Evolutionary conservation across 2,797 vertebrate species (phyloP), one percentile per base, ranked within the genome.

Genomic region (Takifugu ocellatus): DNA sequence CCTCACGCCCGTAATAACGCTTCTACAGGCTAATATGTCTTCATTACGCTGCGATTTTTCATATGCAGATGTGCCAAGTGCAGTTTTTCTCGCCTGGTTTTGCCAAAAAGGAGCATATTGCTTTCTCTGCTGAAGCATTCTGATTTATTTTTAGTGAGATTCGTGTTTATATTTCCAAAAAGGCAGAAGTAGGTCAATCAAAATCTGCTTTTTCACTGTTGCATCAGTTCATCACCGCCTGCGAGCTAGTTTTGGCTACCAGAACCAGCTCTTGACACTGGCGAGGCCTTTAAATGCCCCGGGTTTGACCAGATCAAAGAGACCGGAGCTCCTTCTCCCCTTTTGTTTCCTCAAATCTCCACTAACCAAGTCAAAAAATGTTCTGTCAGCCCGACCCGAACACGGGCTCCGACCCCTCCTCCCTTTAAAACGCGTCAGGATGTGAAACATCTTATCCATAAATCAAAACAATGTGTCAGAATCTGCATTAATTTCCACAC

Each of bases 11-110:
- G 31, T 52, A 71, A 76, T 68, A 78, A 78, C 61, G 62, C 75
- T 85, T 79, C 69, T 65, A 44, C 59, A 52, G 67, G 49, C 25
- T 79, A 82, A 86, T 85, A 80, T 54, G 68, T 84, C 82, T 84
- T 84, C 80, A 84, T 88, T 81, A 82, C 65, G 25, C 56, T 63
- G 68, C 66, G 66, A 67, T 73, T 73, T 72, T 70, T 80, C 70
- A 75, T 56, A 60, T 70, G 68, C 61, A 68, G 55, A 68, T 75
- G 59, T 74, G 54, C 63, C 68, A 74, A 51, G 53, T 33, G 25
- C 33, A 66, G 52, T 69, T 77, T 70, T 55, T 26, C 42, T 17
- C 46, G 5, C 25, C 25, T 55, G 42, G 50, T 58, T 75, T 61
- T 68, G 53, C 52, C 64, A 46, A 10, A 21, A n/a, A n/a, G 12